Conservation (phyloP, 37 sponge, comb jelly and placozoan species). For the Haliclona indistincta region DNA sequence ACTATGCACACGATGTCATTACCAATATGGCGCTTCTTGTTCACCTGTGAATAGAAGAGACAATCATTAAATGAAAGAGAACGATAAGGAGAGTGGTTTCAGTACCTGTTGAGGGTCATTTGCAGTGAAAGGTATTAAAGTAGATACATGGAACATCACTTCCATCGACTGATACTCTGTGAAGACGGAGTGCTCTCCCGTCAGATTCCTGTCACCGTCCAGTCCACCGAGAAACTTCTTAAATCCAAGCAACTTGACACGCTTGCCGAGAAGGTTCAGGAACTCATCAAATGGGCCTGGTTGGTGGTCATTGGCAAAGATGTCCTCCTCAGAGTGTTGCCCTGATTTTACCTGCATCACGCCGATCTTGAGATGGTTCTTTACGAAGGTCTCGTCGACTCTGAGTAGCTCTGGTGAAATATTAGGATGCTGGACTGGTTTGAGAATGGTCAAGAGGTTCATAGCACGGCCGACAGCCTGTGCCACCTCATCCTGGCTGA, state of each 20-base stretch:
- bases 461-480: conserved; percentile 74
- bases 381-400: conserved; percentile 86
- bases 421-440: conserved; percentile 37
- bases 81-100: neutral
- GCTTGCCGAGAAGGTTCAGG: conserved; percentile 29
- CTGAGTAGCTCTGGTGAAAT: conserved; percentile 75
- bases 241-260: conserved; percentile 81
- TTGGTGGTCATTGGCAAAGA: conserved; percentile 79
- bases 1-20: conserved; percentile 95
- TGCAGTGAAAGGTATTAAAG: conserved; percentile 86
- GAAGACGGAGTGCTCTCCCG: conserved; percentile 86
- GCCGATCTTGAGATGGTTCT: conserved; percentile 76
- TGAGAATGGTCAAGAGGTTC: conserved; percentile 70
- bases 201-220: conserved; percentile 76
- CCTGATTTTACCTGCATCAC: conserved; percentile 79
- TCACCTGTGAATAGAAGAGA: conserved; percentile 62
- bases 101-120: conserved; percentile 92
- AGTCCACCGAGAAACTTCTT: conserved; percentile 88
- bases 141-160: conserved; percentile 96
- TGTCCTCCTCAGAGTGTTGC: conserved; percentile 87
- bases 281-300: conserved; percentile 72
- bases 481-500: conserved; percentile 78
- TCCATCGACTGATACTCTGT: conserved; percentile 73
- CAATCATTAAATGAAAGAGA: neutral
- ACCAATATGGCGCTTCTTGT: conserved; percentile 96